Evolutionary conservation across 1,140 invertebrate species (phyloP), one percentile per base, ranked within the genome.

Genomic region (Zaprionus ghesquierei): DNA sequence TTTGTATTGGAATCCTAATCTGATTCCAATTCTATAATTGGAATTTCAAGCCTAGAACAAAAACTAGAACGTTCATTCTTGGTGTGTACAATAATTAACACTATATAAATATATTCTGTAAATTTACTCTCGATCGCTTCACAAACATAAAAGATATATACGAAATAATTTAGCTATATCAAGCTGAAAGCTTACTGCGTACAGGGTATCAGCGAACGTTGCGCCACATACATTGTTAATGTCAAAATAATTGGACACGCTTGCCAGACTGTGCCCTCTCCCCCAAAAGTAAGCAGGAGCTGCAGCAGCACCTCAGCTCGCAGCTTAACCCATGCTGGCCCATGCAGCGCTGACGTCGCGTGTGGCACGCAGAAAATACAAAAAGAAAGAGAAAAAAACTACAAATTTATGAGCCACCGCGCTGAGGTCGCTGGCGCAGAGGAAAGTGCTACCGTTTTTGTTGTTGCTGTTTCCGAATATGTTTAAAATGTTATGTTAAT

Each of bases 181-280:
- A n/a, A n/a, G n/a, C n/a, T n/a, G n/a, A n/a, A n/a, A n/a, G n/a
- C n/a, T n/a, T n/a, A n/a, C n/a, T n/a, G 15, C 44, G 25, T 61
- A 13, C 27, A 71, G 58, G 44, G 72, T 65, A 82, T 64, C n/a
- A n/a, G 50, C 46, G 27, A 62, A 60, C 69, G 61, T 89, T 89
- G 84, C 74, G 77, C 79, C 84, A 89, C 65, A 89, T 87, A 84
- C 68, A 84, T 87, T 89, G 84, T 89, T 89, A 89, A 89, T 89
- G 84, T 89, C 84, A 89, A 89, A 89, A 89, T 89, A 89, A 89
- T 89, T 89, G 84, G 84, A 89, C 84, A 89, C 85, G 80, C 77
- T 89, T 80, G 79, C 82, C 76, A 76, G 71, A 35, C 56, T 70
- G 53, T 50, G 44, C 68, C 38, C 68, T 59, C 35, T 6, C 8